phyloP scores from a whole-genome alignment of 2,113 vertebrate genomes.

The Salvelinus namaycush region DNA sequence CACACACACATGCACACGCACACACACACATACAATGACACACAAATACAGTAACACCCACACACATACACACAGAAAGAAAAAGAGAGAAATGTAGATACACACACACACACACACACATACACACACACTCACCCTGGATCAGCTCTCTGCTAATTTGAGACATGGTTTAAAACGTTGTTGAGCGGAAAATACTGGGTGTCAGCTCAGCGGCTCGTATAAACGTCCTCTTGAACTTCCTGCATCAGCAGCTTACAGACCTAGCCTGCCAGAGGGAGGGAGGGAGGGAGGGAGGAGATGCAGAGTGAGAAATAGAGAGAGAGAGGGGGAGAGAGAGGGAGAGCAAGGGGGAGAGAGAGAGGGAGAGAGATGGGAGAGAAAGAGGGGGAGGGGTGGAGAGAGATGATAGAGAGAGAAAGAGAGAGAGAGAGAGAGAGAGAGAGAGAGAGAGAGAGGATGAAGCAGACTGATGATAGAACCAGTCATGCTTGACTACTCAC shows the following conservation, averaged over 20 bases:
- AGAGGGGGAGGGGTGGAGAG: neutral
- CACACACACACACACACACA: conserved; percentile 1
- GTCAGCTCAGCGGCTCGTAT: conserved; percentile 55
- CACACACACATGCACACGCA: too few relatives aligned
- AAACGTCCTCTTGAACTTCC: conserved; percentile 47
- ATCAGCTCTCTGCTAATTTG: conserved; percentile 52
- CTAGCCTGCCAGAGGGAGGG: neutral
- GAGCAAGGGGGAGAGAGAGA: neutral
- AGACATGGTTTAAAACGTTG: conserved; percentile 59
- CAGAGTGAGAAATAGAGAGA: neutral
- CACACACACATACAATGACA: too few relatives aligned
- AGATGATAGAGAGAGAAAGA: neutral
- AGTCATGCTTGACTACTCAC: too few relatives aligned
- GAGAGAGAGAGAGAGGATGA: neutral
- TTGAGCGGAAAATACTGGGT: conserved; percentile 52
- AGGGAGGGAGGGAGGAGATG: neutral
- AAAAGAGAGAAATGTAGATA: neutral
- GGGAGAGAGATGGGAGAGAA: too few relatives aligned
- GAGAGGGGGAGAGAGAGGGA: neutral
- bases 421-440: conserved; percentile 10
- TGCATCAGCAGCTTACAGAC: conserved; percentile 46
- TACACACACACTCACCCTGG: conserved; percentile 8
- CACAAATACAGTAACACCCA: too few relatives aligned
- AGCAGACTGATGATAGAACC: neutral
- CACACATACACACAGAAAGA: too few relatives aligned